A percentile compares a stretch with the other conserved stretches of the same genome.
These are phyloP conservation scores for Catostylus mosaicus DNA, from an alignment of 30 jellyfish, hydroid and myxozoan genomes.

Conservation along the genomic window DNA sequence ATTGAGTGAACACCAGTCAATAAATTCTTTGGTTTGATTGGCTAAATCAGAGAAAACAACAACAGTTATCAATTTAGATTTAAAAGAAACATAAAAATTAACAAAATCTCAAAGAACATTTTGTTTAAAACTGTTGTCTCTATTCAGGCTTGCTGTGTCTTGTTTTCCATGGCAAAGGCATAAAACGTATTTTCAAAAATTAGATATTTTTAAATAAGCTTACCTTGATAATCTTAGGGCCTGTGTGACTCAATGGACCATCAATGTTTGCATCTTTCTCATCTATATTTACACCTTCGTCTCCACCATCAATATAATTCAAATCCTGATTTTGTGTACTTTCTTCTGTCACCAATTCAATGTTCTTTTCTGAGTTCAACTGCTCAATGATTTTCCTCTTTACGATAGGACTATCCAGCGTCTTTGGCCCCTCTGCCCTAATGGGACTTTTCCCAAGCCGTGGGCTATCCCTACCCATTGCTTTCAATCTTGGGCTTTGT, in stretches of 20 bases:
- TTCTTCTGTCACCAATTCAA: background rate
- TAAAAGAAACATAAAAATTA: background rate
- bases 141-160: too few species aligned
- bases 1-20: slow-evolving; percentile 31
- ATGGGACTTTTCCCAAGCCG: slow-evolving; percentile 20
- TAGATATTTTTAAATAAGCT: background rate
- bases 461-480: slow-evolving; percentile 11
- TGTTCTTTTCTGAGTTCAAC: background rate
- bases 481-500: slow-evolving; percentile 11
- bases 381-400: slow-evolving; percentile 3
- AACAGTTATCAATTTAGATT: background rate
- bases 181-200: background rate
- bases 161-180: background rate
- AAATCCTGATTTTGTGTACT: background rate
- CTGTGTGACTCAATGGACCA: background rate
- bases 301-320: background rate
- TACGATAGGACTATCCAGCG: background rate
- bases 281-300: background rate
- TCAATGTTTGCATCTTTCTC: background rate
- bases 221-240: slow-evolving; percentile 42
- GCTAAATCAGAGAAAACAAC: background rate
- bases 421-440: background rate
- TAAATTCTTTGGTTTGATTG: slow-evolving; percentile 34
- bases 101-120: too few species aligned
- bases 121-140: too few species aligned